These are phyloP conservation scores for Corella eumyota DNA, from an alignment of 23 tunicate genomes.

Conservation along the genomic window DNA sequence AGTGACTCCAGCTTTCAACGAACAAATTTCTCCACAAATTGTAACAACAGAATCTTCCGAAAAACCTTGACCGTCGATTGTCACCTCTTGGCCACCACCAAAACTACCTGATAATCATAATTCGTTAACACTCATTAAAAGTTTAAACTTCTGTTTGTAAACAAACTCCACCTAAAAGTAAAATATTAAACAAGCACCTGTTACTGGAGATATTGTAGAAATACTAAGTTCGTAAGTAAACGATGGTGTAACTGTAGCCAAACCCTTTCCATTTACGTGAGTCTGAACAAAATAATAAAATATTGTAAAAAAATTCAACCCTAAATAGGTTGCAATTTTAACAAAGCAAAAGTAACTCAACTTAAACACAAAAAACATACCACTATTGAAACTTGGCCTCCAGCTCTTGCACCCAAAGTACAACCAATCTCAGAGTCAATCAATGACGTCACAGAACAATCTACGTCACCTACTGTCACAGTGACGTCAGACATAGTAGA, in stretches of 20 bases:
- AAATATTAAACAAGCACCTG: no score
- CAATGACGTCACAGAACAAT: slow-evolving; percentile 21
- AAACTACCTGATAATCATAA: slow-evolving; percentile 41
- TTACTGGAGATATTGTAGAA: slow-evolving; percentile 2
- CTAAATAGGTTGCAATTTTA: no score
- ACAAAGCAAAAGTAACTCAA: no score
- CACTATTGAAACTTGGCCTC: slow-evolving; percentile 34
- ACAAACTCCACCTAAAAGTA: no score
- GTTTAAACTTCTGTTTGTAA: no score
- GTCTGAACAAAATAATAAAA: no score
- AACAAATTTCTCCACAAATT: slow-evolving; percentile 14
- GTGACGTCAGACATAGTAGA: slow-evolving; percentile 7
- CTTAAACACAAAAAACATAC: slow-evolving; percentile 8
- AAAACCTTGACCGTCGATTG: slow-evolving; percentile 50
- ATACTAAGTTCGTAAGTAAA: background rate
- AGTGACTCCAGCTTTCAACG: background rate
- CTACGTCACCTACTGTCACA: slow-evolving; percentile 26
- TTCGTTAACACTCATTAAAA: no score
- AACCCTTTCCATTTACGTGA: no score
- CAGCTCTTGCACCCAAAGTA: slow-evolving; percentile 33
- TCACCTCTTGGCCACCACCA: slow-evolving; percentile 43
- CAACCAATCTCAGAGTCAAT: slow-evolving; percentile 25
- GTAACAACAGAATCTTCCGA: slow-evolving; percentile 8
- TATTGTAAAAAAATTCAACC: no score
- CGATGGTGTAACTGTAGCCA: background rate